Evolutionary conservation across 2,888 invertebrate species (phyloP), one percentile per base, ranked within the genome.

Genomic region (Arge pagana): DNA sequence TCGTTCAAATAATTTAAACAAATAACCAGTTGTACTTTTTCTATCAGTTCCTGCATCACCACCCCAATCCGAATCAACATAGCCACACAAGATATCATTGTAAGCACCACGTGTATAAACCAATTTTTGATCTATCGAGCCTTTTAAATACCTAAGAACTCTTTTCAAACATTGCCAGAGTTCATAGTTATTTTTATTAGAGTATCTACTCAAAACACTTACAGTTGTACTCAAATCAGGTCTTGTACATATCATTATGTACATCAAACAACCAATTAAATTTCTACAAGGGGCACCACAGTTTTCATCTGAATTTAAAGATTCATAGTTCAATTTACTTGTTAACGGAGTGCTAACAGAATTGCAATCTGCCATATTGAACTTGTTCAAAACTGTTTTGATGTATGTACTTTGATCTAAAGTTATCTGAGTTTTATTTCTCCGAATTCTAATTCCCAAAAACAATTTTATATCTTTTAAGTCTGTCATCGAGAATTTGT

Each of bases 261-360:
- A 62, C 57, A 59, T 61, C 24, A 60, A 55, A 52, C 54, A 61
- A 6, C 56, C 60, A 13, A 60, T 50, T 15, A 63, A 35, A 48
- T 55, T 64, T 60, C 10, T 43, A 48, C 55, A 61, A 58, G 50
- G 62, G 24, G 62, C 62, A 54, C 62, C 55, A 63, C 51, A 56
- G 26, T 39, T 28, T 54, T 61, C 53, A 28, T 62, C 58, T 43
- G 55, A 60, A 58, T 64, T 61, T 48, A 63, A 55, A 11, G 51
- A 56, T n/a, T 36, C 39, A 53, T 63, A 62, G 50, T 66, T 52
- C 53, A 65, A 36, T 55, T 65, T 61, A 39, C 48, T 53, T 41
- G 55, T 48, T 18, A 65, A 55, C 16, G 65, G 65, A 11, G 61
- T 62, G 49, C 28, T 50, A 8, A 18, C 58, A 13, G 52, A 31